A percentile compares a stretch with the other conserved stretches of the same genome.
Conservation (phyloP, 2,113 vertebrate genomes). For the Oreamnos americanus region DNA sequence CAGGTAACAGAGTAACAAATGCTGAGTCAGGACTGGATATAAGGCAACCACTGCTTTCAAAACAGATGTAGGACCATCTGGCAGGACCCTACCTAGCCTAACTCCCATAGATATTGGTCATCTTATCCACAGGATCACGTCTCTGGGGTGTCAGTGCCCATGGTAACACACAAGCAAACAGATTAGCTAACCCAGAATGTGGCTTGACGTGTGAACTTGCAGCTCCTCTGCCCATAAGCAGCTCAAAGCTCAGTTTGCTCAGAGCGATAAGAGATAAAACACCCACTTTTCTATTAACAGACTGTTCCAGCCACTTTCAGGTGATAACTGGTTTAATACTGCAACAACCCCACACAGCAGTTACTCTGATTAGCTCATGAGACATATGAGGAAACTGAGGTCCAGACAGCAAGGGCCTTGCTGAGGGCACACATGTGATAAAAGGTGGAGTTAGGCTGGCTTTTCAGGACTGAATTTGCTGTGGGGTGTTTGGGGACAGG, state of each 20-base stretch:
- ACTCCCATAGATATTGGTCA: not conserved
- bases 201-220: not conserved
- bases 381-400: not conserved
- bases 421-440: not conserved
- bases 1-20: not conserved
- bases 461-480: not conserved
- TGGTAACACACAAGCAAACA: not conserved
- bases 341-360: not conserved
- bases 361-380: not conserved
- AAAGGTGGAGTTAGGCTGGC: not conserved
- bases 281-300: not conserved
- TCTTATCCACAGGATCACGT: not conserved
- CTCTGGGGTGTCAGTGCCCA: not conserved
- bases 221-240: not conserved
- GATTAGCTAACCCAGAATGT: not conserved
- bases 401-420: not conserved
- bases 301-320: not conserved
- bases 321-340: not conserved
- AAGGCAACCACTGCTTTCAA: not conserved
- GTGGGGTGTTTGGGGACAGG: not conserved
- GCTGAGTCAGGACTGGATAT: not conserved
- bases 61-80: not conserved
- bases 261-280: accelerated
- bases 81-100: not conserved
- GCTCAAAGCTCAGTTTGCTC: not conserved